Base-by-base conservation (phyloP, 1,140 invertebrate species). In the Cyclargus thomasi region DNA sequence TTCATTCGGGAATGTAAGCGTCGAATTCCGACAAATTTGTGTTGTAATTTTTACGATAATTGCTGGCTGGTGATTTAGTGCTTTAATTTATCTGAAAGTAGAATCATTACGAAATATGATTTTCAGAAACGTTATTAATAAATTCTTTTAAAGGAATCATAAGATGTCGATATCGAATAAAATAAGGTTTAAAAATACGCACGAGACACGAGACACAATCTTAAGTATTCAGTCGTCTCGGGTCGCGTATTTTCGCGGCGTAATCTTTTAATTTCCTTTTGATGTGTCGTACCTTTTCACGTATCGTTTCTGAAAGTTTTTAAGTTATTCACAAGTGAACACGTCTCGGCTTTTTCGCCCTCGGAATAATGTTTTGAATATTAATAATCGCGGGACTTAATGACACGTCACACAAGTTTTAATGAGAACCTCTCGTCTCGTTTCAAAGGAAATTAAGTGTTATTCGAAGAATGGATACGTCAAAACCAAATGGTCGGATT, bases 361-460 rank as follows among this genome's bases (percentile, higher is more conserved):
- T 85, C 76, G 64, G 76, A 81, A 83, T 85, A 82, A 85, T 77
- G 83, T 86, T 89, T 89, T 88, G 84, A 88, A 88, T 89, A 88
- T 85, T 87, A 87, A 89, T 89, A 88, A 86, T 78, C 73, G 72
- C 74, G 82, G 75, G 72, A 75, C 82, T 90, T 87, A 90, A 90
- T 88, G 87, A 90, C 81, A 88, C 85, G 87, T 90, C 86, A 90
- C 84, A 79, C 78, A 87, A 90, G 85, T 90, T 90, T 90, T 85
- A 90, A 90, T 88, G 87, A 88, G 88, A 74, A 76, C 74, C 78
- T 81, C 72, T 75, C 79, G 81, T 84, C 81, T 82, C 87, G 85
- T 71, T 86, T 85, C 69, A 70, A 63, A 72, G 81, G 81, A 82
- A 89, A 89, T 89, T 87, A 86, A 84, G 78, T 81, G 73, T 81